Evolutionary conservation across 1,140 invertebrate genomes (phyloP), one percentile per base, ranked within the genome.

Genomic region (Drosophila truncata): DNA sequence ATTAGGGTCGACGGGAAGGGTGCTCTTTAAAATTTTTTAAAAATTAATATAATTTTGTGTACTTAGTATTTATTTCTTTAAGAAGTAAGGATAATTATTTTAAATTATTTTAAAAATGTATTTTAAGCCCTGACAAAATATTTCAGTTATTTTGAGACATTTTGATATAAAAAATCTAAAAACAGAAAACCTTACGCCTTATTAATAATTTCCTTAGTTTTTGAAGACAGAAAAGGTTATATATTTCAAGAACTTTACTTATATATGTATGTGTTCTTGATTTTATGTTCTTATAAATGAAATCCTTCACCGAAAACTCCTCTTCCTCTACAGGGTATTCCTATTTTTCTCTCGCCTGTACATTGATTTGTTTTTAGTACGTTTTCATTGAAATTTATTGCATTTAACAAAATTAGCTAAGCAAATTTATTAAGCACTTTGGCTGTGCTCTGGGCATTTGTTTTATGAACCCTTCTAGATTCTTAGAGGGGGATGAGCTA

Each of bases 311-410:
- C 13, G 9, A 47, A 41, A 11, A 3, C 8, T 4, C 3, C 3
- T 0, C 4, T 10, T 3, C 4, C 4, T 31, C 5, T 33, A 5
- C 33, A 54, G 74, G 61, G 73, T 69, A 54, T 58, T 4, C 37
- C 20, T 42, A 49, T 58, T 61, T 58, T 57, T 55, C 49, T 39
- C 20, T 23, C 13, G 29, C 42, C 54, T 47, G 4, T 69, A 18
- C 44, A 57, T 66, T 81, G 66, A 79, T 87, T 87, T 82, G 80
- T 90, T 72, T 74, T 82, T 72, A 88, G 71, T 88, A 81, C 85
- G 73, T 90, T 85, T 90, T 82, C 71, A 88, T 85, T 91, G 69
- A 90, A 90, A 90, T 90, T 90, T 90, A 90, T 90, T 85, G 86
- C 85, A 77, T 82, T 90, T 90, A 85, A 82, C 74, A 79, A 88